Conservation (phyloP, 1,140 invertebrate species). For the Globodera rostochiensis region DNA sequence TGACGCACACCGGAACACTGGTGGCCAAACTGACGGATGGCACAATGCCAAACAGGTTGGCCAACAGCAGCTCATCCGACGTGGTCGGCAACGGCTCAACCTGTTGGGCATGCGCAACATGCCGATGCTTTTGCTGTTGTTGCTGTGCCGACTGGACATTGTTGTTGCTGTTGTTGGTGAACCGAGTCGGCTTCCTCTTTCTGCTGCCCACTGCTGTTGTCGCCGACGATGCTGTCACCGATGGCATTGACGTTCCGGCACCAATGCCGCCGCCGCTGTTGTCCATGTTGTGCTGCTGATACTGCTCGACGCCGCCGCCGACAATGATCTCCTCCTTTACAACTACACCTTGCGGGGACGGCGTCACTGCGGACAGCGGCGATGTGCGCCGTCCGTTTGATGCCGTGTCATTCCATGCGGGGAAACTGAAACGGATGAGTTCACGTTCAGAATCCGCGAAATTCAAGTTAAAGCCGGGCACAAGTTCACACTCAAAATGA, state of each 20-base stretch:
- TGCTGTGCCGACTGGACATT: background rate
- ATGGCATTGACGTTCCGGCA: background rate
- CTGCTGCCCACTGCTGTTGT: background rate
- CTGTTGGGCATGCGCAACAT: background rate
- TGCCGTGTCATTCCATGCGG: too few relatives aligned
- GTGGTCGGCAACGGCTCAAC: background rate
- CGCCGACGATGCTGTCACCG: background rate
- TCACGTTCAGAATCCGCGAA: too few relatives aligned
- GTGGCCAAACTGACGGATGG: background rate
- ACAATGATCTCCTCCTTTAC: too few relatives aligned
- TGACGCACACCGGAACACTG: background rate
- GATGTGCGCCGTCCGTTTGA: too few relatives aligned
- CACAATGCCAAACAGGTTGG: constrained; percentile 7
- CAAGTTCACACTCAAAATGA: too few relatives aligned
- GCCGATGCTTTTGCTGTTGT: background rate
- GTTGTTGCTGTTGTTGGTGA: background rate
- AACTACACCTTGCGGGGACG: too few relatives aligned
- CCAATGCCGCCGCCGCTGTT: background rate
- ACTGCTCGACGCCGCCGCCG: too few relatives aligned
- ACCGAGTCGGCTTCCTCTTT: background rate
- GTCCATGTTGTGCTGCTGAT: too few relatives aligned
- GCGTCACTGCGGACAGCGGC: too few relatives aligned
- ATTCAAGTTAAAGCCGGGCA: too few relatives aligned
- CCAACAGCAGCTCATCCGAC: background rate
- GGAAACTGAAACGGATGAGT: too few relatives aligned